phyloP scores from a whole-genome alignment of 2,113 vertebrate species.

The Tiliqua scincoides region DNA sequence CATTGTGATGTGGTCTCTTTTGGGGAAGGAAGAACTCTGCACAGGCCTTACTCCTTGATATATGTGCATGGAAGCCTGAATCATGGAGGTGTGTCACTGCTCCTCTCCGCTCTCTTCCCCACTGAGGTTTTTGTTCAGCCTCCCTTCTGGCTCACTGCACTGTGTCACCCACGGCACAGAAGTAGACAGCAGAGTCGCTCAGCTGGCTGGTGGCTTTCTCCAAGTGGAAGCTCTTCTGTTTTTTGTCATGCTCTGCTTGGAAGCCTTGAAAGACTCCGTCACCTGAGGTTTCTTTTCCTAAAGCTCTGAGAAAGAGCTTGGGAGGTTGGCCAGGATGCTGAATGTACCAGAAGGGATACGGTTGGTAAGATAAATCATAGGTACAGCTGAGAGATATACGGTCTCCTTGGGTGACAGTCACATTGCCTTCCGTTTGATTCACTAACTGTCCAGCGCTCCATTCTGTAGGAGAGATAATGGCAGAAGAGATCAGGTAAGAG shows the following conservation, averaged over 20 bases:
- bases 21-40: too few species aligned
- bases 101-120: neutral
- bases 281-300: neutral
- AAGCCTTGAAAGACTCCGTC: neutral
- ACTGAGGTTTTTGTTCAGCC: constrained; percentile 18
- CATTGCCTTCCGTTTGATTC: constrained; percentile 20
- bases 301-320: neutral
- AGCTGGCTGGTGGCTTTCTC: neutral
- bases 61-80: neutral
- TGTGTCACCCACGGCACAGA: constrained; percentile 47
- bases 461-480: neutral
- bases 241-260: neutral
- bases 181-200: constrained; percentile 20
- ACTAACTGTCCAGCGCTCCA: constrained; percentile 24
- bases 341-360: constrained; percentile 18
- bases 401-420: neutral
- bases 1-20: too few species aligned
- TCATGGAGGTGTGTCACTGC: neutral
- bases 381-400: constrained; percentile 10
- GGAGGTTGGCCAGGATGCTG: constrained; percentile 8
- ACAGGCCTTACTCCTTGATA: too few species aligned
- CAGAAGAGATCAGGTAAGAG: neutral
- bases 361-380: neutral
- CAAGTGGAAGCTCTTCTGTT: neutral
- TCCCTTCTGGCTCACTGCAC: neutral